Evolutionary conservation across 92 coral and sea anemone species (phyloP).

Genomic region (Ricordea florida): DNA sequence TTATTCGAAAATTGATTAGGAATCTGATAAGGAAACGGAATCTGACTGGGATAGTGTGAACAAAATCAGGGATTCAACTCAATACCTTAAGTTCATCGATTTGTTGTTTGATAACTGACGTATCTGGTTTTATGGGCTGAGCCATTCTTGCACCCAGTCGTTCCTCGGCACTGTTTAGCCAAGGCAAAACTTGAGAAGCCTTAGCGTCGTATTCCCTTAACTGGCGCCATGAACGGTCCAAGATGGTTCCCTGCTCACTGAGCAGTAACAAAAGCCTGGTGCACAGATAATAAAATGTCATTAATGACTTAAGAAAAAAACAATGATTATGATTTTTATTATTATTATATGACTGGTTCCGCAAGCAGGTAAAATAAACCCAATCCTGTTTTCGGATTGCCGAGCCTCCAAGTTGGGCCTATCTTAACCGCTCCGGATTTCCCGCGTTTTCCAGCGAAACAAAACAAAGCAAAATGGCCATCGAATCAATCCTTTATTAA

Average conservation of each 20-base stretch:
- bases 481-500: no score
- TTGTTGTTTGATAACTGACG: conserved; percentile 60
- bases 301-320: not conserved
- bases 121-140: conserved; percentile 75
- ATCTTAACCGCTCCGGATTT: no score
- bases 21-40: not conserved
- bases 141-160: conserved; percentile 85
- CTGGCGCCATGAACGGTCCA: conserved; percentile 95
- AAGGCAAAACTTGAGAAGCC: conserved; percentile 88
- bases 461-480: no score
- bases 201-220: conserved; percentile 91
- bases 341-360: no score
- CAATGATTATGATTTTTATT: no score
- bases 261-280: conserved; percentile 73
- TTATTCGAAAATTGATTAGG: not conserved
- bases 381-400: no score
- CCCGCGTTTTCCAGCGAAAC: no score
- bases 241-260: conserved; percentile 86
- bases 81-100: conserved; percentile 86
- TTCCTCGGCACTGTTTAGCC: conserved; percentile 90
- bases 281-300: not conserved
- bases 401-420: no score
- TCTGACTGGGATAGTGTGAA: not conserved
- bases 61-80: not conserved
- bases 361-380: no score